Conservation (phyloP, 2,797 vertebrate species). For the Pantherophis alleghaniensis region DNA sequence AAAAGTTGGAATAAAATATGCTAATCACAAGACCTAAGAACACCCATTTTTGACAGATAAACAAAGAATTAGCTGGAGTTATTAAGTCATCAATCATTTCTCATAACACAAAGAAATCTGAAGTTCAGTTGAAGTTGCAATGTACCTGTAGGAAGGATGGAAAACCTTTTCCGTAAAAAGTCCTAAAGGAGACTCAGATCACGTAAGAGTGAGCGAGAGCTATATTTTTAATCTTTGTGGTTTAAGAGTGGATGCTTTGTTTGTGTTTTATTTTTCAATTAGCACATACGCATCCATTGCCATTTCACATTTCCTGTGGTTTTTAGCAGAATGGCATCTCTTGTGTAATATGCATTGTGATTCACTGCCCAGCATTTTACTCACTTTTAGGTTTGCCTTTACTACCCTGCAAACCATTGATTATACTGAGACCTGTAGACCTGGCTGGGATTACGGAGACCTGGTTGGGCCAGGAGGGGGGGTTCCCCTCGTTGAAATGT, state of each 20-base stretch:
- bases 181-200: background rate
- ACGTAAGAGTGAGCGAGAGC: background rate
- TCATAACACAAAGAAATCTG: background rate
- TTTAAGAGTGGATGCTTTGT: background rate
- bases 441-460: no score
- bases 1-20: background rate
- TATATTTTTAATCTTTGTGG: background rate
- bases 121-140: background rate
- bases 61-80: background rate
- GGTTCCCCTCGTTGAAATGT: no score
- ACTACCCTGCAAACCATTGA: background rate
- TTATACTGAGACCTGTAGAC: background rate
- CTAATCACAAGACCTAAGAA: background rate
- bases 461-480: no score
- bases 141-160: background rate
- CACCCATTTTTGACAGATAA: background rate
- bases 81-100: background rate
- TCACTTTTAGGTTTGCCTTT: constrained; percentile 46
- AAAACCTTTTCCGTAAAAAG: constrained; percentile 7
- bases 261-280: background rate
- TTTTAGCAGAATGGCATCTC: constrained; percentile 29
- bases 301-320: constrained; percentile 36
- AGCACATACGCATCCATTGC: background rate
- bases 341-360: constrained; percentile 45
- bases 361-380: constrained; percentile 35